Percentiles rank a stretch among this genome's conserved stretches.
phyloP scores from a whole-genome alignment of 2,797 vertebrate species.

The Mormyrops attenuatus region DNA sequence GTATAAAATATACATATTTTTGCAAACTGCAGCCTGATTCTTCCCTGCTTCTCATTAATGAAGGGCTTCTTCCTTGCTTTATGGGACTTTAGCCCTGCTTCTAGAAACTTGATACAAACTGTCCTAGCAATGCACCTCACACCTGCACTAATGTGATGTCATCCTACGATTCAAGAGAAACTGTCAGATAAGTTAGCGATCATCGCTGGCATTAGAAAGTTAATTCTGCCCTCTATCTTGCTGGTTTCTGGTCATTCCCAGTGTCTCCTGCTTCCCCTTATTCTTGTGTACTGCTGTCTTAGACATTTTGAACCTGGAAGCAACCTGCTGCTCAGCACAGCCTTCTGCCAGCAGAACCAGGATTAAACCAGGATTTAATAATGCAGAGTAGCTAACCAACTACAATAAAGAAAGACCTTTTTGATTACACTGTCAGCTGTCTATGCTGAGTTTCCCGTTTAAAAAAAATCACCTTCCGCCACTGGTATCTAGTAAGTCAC shows the following conservation, averaged over 20 bases:
- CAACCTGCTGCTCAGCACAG: background rate
- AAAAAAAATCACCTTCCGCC: background rate
- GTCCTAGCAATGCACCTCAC: background rate
- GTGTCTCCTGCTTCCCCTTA: background rate
- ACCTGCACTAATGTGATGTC: background rate
- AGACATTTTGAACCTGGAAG: background rate
- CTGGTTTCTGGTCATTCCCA: background rate
- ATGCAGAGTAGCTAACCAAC: background rate
- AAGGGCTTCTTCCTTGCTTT: too few relatives aligned
- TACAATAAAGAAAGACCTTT: background rate
- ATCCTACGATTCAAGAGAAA: background rate
- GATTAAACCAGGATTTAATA: background rate
- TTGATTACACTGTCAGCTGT: background rate
- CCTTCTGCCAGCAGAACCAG: background rate
- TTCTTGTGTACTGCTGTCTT: background rate
- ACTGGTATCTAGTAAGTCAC: background rate
- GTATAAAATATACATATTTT: too few relatives aligned
- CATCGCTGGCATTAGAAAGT: background rate
- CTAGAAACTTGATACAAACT: background rate
- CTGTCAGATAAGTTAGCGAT: background rate
- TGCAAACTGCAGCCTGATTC: too few relatives aligned
- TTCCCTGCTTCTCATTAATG: too few relatives aligned
- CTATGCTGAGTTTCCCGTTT: background rate
- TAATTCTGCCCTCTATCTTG: background rate
- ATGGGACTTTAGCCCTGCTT: too few relatives aligned